A percentile compares a stretch with the other conserved stretches of the same genome.
phyloP scores from a whole-genome alignment of 2,888 invertebrate genomes.

The Rhodophaea formosa region DNA sequence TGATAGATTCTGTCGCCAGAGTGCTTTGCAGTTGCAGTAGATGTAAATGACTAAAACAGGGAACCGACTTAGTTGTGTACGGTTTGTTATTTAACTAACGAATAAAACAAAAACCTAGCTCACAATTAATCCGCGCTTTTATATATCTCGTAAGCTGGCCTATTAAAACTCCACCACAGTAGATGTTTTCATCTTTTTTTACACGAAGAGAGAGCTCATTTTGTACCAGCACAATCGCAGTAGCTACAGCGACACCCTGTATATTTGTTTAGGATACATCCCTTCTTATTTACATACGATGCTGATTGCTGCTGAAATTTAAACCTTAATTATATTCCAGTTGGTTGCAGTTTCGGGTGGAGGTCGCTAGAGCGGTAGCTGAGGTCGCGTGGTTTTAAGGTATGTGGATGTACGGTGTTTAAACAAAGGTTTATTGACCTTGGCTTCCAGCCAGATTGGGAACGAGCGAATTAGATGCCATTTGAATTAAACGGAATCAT shows the following conservation, averaged over 20 bases:
- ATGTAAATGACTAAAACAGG: too few species aligned
- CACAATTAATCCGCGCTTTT: not conserved
- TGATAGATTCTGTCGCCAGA: too few species aligned
- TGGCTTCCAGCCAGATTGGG: constrained; percentile 67
- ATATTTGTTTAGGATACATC: constrained; percentile 76
- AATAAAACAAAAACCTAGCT: not conserved
- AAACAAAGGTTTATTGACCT: constrained; percentile 72
- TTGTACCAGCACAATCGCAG: constrained; percentile 53
- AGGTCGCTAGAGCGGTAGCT: constrained; percentile 30
- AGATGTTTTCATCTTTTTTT: constrained; percentile 29
- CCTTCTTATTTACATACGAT: constrained; percentile 63
- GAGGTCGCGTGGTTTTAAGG: constrained; percentile 49
- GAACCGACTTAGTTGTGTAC: too few species aligned
- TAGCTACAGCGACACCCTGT: constrained; percentile 61
- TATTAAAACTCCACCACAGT: constrained; percentile 24
- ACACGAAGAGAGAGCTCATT: constrained; percentile 36
- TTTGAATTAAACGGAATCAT: constrained; percentile 44
- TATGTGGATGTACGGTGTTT: constrained; percentile 45
- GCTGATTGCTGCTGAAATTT: constrained; percentile 39
- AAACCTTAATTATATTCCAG: constrained; percentile 40
- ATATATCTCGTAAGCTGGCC: not conserved
- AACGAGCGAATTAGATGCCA: constrained; percentile 51
- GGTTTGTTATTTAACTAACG: too few species aligned
- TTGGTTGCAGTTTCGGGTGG: constrained; percentile 50
- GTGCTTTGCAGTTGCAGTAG: too few species aligned